Conservation (phyloP, 2,888 invertebrate genomes). For the Drosophila anomelani region DNA sequence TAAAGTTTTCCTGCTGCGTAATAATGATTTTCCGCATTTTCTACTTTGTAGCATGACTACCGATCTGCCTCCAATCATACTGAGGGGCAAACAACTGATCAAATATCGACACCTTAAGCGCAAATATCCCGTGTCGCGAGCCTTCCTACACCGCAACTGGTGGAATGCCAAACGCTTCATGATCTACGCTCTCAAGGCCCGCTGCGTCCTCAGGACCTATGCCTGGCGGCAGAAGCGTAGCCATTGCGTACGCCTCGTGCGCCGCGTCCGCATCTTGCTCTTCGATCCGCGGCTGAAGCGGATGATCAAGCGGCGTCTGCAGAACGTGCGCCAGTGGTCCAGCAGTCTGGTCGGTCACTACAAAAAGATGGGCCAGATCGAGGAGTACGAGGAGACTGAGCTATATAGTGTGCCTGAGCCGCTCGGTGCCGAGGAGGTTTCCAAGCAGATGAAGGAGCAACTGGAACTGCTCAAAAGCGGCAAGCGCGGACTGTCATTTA, state of each 20-base stretch:
- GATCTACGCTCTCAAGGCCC: slow-evolving; percentile 73
- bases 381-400: slow-evolving; percentile 71
- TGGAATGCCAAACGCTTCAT: slow-evolving; percentile 75
- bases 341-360: slow-evolving; percentile 66
- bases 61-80: slow-evolving; percentile 55
- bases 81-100: slow-evolving; percentile 61
- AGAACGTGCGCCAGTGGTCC: slow-evolving; percentile 79
- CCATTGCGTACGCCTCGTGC: slow-evolving; percentile 66
- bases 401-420: slow-evolving; percentile 51
- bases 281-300: slow-evolving; percentile 77
- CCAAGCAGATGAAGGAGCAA: slow-evolving; percentile 82
- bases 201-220: slow-evolving; percentile 72
- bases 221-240: slow-evolving; percentile 65
- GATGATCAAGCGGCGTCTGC: slow-evolving; percentile 66
- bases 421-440: slow-evolving; percentile 71
- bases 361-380: slow-evolving; percentile 59
- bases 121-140: slow-evolving; percentile 77
- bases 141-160: slow-evolving; percentile 75
- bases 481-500: slow-evolving; percentile 72
- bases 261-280: slow-evolving; percentile 66
- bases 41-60: slow-evolving; percentile 52
- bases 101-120: slow-evolving; percentile 69
- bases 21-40: slow-evolving; percentile 8
- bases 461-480: slow-evolving; percentile 79
- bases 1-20: background rate